Evolutionary conservation across 2,797 vertebrate species (phyloP), one percentile per base, ranked within the genome.

Genomic region (Eulemur albifrons): DNA sequence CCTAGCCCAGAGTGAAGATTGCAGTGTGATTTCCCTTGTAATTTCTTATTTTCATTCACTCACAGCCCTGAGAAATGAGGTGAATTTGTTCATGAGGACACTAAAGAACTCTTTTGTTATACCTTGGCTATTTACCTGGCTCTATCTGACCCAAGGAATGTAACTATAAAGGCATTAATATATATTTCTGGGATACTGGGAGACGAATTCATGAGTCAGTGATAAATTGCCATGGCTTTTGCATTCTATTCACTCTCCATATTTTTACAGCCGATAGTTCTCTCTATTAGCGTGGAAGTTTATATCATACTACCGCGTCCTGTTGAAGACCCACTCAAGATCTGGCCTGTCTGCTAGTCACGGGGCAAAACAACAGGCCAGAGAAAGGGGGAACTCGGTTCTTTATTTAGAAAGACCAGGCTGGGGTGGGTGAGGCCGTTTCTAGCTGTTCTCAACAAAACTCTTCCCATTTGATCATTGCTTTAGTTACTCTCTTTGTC

Each of bases 1-100:
- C 67, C 95, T 94, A 84, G 80, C 91, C 81, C 88, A 79, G 83
- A 82, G 83, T 95, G 84, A 96, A 97, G 97, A 96, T 35, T 96
- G 84, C 88, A 45, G 38, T 92, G 67, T 90, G 96, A 92, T 97
- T 97, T 97, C 96, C 94, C 77, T 89, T 88, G 95, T 96, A 96
- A 94, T 97, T 96, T 97, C 94, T 97, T 97, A 96, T 97, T 97
- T 97, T 96, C 93, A 93, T 96, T 97, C 96, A 95, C 81, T 94
- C 81, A 63, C 69, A 79, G 80, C 70, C 69, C 54, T 85, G 95
- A 95, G 91, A 96, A 96, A 97, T 91, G 91, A 97, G 87, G 45
- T 83, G 97, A 95, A 80, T 95, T 96, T 27, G 67, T 95, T 94
- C 90, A 70, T 8, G 57, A 96, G 81, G 84, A 38, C 75, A 79